phyloP scores from a whole-genome alignment of 2,113 vertebrate species.

The Centropus bengalensis region DNA sequence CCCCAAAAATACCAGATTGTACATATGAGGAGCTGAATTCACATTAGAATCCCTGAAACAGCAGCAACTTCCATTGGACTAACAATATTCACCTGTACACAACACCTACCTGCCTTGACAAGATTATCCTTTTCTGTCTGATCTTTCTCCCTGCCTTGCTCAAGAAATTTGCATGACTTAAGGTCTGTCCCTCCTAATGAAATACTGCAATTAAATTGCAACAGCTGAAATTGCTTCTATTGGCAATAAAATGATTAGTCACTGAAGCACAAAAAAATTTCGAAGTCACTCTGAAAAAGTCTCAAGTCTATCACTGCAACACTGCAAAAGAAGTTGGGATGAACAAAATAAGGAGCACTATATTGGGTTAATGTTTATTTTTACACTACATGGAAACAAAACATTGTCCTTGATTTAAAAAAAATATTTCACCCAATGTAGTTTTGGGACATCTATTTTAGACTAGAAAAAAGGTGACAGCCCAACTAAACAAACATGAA shows the following conservation, averaged over 20 bases:
- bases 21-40: background rate
- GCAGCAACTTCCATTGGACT: background rate
- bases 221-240: conserved; percentile 53
- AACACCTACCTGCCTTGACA: conserved; percentile 16
- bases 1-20: background rate
- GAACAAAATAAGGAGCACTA: background rate
- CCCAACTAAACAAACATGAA: background rate
- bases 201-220: conserved; percentile 32
- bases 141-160: conserved; percentile 25
- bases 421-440: background rate
- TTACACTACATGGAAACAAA: background rate
- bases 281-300: background rate
- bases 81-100: background rate
- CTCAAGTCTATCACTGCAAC: background rate
- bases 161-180: conserved; percentile 29
- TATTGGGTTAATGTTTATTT: background rate
- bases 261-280: background rate
- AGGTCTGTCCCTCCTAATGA: conserved; percentile 26
- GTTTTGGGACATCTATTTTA: background rate
- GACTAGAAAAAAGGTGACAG: background rate
- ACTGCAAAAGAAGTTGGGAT: background rate
- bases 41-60: background rate
- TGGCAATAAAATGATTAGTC: conserved; percentile 26
- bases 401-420: background rate
- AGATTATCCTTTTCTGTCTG: background rate